A percentile compares a stretch with the other conserved stretches of the same genome.
These are phyloP conservation scores for Periophthalmodon schlosseri DNA, from an alignment of 2,113 vertebrate genomes.

Conservation along the genomic window DNA sequence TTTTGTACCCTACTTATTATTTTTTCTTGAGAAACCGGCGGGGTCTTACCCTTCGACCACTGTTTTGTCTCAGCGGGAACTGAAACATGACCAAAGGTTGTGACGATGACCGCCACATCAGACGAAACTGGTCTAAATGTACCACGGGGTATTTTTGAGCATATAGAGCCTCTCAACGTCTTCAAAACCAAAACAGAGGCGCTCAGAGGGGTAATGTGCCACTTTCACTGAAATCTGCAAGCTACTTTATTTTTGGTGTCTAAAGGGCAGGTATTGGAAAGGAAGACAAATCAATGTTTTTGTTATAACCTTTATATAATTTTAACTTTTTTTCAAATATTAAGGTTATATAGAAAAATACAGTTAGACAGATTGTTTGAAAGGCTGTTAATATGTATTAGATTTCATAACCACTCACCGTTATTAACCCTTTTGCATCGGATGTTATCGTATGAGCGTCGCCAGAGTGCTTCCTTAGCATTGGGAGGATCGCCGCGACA, in stretches of 20 bases:
- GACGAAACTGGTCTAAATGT: conserved; percentile 23
- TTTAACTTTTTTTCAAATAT: not conserved
- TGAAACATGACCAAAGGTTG: conserved; percentile 16
- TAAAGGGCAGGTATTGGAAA: not conserved
- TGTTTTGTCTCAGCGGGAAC: conserved; percentile 23
- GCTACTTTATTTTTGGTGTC: conserved; percentile 19
- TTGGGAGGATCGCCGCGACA: too few relatives aligned
- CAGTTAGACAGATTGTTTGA: not conserved
- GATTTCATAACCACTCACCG: not conserved
- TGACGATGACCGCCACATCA: conserved; percentile 31
- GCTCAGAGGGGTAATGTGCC: conserved; percentile 14
- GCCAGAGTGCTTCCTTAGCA: too few relatives aligned
- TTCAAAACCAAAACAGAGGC: conserved; percentile 32
- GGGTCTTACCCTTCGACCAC: not conserved
- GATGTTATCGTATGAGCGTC: too few relatives aligned
- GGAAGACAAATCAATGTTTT: not conserved
- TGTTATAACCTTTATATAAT: not conserved
- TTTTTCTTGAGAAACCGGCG: conserved; percentile 1
- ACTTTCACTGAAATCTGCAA: conserved; percentile 16
- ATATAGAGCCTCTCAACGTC: conserved; percentile 1
- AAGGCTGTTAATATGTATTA: not conserved
- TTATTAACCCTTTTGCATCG: too few relatives aligned
- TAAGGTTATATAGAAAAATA: too few relatives aligned
- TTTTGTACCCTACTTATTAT: not conserved
- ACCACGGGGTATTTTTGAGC: conserved; percentile 3